phyloP scores from a whole-genome alignment of 2,113 vertebrate genomes.

The Equus przewalskii region DNA sequence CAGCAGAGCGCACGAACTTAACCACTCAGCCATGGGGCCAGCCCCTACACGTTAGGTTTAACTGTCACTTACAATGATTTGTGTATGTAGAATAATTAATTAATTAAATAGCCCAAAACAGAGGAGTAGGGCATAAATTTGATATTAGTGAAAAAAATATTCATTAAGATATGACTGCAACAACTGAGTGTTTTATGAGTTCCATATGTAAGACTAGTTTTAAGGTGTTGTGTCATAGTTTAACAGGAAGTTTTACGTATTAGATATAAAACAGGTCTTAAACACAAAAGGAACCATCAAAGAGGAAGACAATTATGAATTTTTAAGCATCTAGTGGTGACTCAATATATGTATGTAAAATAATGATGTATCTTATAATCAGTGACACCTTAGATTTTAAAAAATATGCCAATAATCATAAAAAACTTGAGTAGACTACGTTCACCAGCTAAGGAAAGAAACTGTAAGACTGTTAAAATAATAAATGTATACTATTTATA shows the following conservation, averaged over 20 bases:
- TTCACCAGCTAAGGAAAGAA: constrained; percentile 37
- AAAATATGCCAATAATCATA: not conserved
- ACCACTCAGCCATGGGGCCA: no score
- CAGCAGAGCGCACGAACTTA: no score
- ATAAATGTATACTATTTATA: not conserved
- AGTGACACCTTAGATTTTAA: not conserved
- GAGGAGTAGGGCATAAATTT: not conserved
- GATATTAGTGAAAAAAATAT: not conserved
- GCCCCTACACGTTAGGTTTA: not conserved
- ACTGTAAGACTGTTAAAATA: not conserved
- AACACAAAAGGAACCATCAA: constrained; percentile 1
- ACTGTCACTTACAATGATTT: not conserved
- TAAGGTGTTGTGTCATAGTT: not conserved
- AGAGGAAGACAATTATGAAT: not conserved
- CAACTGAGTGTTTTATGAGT: not conserved
- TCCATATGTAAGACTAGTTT: not conserved
- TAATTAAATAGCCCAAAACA: not conserved
- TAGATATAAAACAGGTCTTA: not conserved
- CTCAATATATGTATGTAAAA: not conserved
- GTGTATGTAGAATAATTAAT: not conserved
- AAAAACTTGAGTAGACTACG: not conserved
- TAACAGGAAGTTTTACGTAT: not conserved
- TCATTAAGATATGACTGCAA: not conserved
- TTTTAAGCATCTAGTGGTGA: not conserved
- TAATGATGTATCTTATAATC: not conserved